A percentile compares a stretch with the other conserved stretches of the same genome.
Conservation (phyloP, 1,140 invertebrate species). For the Ceratosolen solmsi region DNA sequence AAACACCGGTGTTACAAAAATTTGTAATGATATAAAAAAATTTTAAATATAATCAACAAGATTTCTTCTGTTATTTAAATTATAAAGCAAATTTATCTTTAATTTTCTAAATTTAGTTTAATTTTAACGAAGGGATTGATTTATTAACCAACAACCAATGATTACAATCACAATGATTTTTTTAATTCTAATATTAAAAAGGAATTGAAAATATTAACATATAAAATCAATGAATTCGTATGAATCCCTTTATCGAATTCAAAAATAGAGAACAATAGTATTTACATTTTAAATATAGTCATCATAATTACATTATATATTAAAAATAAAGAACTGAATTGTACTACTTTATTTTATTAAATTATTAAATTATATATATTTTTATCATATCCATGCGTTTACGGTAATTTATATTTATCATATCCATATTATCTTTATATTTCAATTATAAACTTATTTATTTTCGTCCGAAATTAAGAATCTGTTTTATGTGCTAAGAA, state of each 20-base stretch:
- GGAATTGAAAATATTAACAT: constrained; percentile 17
- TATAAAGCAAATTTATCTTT: neutral
- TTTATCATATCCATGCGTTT: too few relatives aligned
- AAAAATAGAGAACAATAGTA: constrained; percentile 45
- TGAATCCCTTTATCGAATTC: constrained; percentile 42
- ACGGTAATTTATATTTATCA: too few relatives aligned
- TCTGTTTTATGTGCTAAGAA: too few relatives aligned
- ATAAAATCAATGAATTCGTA: constrained; percentile 1
- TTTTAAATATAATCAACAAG: constrained; percentile 18
- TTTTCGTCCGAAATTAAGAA: too few relatives aligned
- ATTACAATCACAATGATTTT: constrained; percentile 44
- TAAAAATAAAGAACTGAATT: constrained; percentile 4
- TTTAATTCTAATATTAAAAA: constrained; percentile 26
- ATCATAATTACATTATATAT: too few relatives aligned
- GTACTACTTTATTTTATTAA: too few relatives aligned
- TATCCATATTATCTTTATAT: too few relatives aligned
- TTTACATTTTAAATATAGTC: constrained; percentile 2
- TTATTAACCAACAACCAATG: neutral
- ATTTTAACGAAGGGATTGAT: neutral
- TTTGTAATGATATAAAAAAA: neutral
- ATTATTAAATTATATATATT: too few relatives aligned
- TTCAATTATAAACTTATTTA: too few relatives aligned
- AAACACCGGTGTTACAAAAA: neutral
- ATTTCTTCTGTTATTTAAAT: constrained; percentile 2
- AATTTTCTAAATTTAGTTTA: neutral